Conservation (phyloP, 2,797 vertebrate species). For the Lithobates sylvaticus region DNA sequence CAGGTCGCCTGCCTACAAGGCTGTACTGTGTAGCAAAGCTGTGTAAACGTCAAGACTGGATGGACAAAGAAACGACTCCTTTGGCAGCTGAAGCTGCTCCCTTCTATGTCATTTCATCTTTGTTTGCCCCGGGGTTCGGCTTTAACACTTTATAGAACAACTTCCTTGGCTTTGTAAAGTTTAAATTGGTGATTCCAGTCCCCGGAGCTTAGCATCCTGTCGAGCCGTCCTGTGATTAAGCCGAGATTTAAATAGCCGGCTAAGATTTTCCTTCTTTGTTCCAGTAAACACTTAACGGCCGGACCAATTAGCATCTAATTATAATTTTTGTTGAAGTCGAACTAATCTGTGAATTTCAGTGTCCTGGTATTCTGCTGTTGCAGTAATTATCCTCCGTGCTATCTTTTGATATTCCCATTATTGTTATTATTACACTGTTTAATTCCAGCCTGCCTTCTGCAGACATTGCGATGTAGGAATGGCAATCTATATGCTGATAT, state of each 20-base stretch:
- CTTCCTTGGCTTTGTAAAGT: background rate
- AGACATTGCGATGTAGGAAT: background rate
- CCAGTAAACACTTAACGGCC: constrained; percentile 34
- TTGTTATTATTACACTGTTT: constrained; percentile 3
- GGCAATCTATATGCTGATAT: constrained; percentile 45
- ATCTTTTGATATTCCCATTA: background rate
- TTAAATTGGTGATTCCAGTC: background rate
- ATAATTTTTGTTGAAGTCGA: constrained; percentile 22
- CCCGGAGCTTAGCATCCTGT: background rate
- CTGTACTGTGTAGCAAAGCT: too few species aligned
- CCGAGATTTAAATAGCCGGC: constrained; percentile 26
- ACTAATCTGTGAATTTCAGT: constrained; percentile 25
- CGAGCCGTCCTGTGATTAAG: background rate
- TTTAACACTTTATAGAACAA: background rate
- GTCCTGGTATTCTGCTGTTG: constrained; percentile 5
- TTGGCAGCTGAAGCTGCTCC: too few species aligned
- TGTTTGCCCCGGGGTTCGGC: too few species aligned
- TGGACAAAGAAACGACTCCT: too few species aligned
- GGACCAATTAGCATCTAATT: constrained; percentile 42
- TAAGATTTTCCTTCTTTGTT: constrained; percentile 27
- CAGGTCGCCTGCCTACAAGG: too few species aligned
- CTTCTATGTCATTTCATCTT: too few species aligned
- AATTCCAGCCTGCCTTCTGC: background rate
- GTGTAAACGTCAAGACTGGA: too few species aligned
- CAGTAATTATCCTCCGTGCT: constrained; percentile 18